Conservation (phyloP, 2,888 invertebrate species). For the Byasa hedistus region DNA sequence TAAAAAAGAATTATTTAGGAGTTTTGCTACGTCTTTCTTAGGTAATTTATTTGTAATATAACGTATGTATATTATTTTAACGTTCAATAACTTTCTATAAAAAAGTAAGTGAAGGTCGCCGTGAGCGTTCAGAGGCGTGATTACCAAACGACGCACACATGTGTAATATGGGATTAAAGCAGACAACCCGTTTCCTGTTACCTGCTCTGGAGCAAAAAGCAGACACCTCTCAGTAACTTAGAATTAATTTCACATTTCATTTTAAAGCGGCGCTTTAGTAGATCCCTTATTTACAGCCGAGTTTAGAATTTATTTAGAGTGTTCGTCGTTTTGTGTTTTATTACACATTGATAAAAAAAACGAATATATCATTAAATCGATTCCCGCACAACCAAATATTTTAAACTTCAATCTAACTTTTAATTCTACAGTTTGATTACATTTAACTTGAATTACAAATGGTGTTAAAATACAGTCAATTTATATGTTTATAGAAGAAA, state of each 20-base stretch:
- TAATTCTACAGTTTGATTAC: no score
- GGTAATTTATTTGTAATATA: background rate
- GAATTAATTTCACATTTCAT: conserved; percentile 72
- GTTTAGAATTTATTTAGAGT: background rate
- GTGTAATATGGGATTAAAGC: conserved; percentile 66
- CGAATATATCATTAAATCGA: no score
- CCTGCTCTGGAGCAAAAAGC: conserved; percentile 73
- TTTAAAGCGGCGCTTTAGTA: conserved; percentile 41
- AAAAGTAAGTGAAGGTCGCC: conserved; percentile 41
- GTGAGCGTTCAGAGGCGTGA: conserved; percentile 54
- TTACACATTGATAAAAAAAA: background rate
- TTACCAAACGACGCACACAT: conserved; percentile 54
- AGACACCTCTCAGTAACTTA: conserved; percentile 63
- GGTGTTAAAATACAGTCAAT: no score
- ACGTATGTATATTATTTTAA: background rate
- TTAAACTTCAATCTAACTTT: no score
- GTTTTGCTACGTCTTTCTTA: background rate
- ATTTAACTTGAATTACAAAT: no score
- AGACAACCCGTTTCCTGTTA: conserved; percentile 78
- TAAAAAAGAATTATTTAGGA: background rate
- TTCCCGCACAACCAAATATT: no score
- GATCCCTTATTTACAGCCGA: conserved; percentile 4
- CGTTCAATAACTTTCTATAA: background rate
- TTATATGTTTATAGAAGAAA: no score
- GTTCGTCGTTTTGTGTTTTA: background rate